Conservation (phyloP, 1,140 invertebrate species). For the Drosophila watanabei region DNA sequence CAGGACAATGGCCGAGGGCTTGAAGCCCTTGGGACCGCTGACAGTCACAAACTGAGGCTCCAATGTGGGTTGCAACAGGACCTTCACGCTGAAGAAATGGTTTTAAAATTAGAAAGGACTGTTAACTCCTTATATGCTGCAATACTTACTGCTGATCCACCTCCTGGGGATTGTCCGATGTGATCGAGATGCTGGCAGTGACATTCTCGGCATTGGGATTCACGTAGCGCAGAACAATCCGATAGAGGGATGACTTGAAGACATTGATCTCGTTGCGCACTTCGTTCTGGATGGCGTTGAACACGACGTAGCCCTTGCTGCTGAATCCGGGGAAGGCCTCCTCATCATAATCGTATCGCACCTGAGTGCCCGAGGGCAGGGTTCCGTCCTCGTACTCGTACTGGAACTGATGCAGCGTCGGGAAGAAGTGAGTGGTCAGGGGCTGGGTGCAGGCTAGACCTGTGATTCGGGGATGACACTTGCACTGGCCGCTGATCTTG, state of each 20-base stretch:
- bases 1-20: slow-evolving; percentile 94
- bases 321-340: slow-evolving; percentile 95
- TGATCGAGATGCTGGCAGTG: slow-evolving; percentile 92
- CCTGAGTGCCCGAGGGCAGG: slow-evolving; percentile 90
- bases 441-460: slow-evolving; percentile 96
- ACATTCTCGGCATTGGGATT: slow-evolving; percentile 93
- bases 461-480: slow-evolving; percentile 93
- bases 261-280: slow-evolving; percentile 94
- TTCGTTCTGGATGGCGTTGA: slow-evolving; percentile 94
- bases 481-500: slow-evolving; percentile 96
- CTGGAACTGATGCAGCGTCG: slow-evolving; percentile 96
- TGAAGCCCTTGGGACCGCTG: slow-evolving; percentile 89
- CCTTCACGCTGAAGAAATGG: slow-evolving; percentile 86
- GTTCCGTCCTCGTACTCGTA: slow-evolving; percentile 97
- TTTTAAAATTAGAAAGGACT: not conserved
- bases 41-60: slow-evolving; percentile 92
- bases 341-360: slow-evolving; percentile 95
- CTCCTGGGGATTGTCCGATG: slow-evolving; percentile 91
- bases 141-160: slow-evolving; percentile 89
- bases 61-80: slow-evolving; percentile 91
- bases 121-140: rapidly evolving
- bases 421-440: slow-evolving; percentile 96
- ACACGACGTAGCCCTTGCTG: slow-evolving; percentile 98
- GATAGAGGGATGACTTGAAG: slow-evolving; percentile 95
- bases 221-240: slow-evolving; percentile 95